Evolutionary conservation across 1,140 invertebrate genomes (phyloP).

Genomic region (Chrysomallon squamiferum): DNA sequence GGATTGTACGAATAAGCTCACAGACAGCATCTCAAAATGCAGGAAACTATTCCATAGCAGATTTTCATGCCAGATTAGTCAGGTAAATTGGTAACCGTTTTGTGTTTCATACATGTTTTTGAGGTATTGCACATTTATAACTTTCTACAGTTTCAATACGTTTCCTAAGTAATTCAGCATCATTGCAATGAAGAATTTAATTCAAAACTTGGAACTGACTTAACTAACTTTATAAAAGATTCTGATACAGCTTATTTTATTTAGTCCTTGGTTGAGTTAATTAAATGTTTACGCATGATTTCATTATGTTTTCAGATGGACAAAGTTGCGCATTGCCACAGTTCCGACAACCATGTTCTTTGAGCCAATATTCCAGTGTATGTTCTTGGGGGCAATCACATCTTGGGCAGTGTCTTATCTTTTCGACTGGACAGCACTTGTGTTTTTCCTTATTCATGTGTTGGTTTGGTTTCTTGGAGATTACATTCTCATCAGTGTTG

Average conservation of each 20-base stretch:
- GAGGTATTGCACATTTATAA: too few species aligned
- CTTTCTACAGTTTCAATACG: too few species aligned
- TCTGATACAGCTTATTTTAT: too few species aligned
- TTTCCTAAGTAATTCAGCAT: too few species aligned
- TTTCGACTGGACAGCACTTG: constrained; percentile 85
- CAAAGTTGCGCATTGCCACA: constrained; percentile 94
- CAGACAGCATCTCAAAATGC: constrained; percentile 94
- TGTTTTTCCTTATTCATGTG: constrained; percentile 91
- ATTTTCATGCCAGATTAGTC: constrained; percentile 84
- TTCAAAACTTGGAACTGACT: too few species aligned
- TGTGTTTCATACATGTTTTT: too few species aligned
- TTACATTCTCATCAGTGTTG: constrained; percentile 87
- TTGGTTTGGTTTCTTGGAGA: constrained; percentile 95
- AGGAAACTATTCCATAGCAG: constrained; percentile 81
- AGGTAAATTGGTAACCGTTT: too few species aligned
- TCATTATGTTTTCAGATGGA: constrained; percentile 76
- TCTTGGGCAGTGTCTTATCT: constrained; percentile 79
- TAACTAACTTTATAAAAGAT: too few species aligned
- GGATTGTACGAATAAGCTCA: constrained; percentile 67
- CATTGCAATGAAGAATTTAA: too few species aligned
- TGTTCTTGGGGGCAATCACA: constrained; percentile 81
- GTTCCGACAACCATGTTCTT: constrained; percentile 87
- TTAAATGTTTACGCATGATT: too few species aligned
- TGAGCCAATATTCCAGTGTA: constrained; percentile 94
- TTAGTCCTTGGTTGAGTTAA: too few species aligned